Conservation (phyloP, 2,797 vertebrate species). For the Diplodus puntazzo region DNA sequence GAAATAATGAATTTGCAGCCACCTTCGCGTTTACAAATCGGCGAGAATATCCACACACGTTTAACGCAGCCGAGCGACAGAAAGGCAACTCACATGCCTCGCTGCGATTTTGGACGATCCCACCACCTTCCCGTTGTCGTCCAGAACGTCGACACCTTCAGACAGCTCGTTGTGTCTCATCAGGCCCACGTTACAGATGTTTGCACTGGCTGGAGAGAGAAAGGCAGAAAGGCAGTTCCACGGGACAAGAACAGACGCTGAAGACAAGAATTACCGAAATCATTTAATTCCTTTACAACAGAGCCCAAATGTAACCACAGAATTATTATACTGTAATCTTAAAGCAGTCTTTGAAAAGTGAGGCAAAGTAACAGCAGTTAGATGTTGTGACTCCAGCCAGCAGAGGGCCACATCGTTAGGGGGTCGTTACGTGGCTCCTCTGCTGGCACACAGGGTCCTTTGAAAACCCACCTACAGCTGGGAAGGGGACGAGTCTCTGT, state of each 20-base stretch:
- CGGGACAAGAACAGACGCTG: neutral
- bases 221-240: neutral
- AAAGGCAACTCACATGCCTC: slow-evolving; percentile 87
- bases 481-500: slow-evolving; percentile 96
- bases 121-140: slow-evolving; percentile 90
- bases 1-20: slow-evolving; percentile 16
- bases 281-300: neutral
- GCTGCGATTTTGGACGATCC: slow-evolving; percentile 96
- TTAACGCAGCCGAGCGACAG: neutral
- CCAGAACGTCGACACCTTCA: slow-evolving; percentile 94
- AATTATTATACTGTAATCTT: neutral
- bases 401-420: slow-evolving; percentile 34
- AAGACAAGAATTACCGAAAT: neutral
- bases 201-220: slow-evolving; percentile 89
- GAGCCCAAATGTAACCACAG: neutral
- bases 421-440: neutral
- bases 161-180: slow-evolving; percentile 97
- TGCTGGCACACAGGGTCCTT: slow-evolving; percentile 1
- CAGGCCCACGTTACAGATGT: slow-evolving; percentile 96
- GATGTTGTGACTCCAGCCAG: slow-evolving; percentile 1
- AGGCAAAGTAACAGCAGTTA: neutral
- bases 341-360: neutral
- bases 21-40: slow-evolving; percentile 4
- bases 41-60: neutral
- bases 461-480: slow-evolving; percentile 92